Base-by-base conservation (phyloP, 2,888 invertebrate genomes). In the Epistrophe eligans region DNA sequence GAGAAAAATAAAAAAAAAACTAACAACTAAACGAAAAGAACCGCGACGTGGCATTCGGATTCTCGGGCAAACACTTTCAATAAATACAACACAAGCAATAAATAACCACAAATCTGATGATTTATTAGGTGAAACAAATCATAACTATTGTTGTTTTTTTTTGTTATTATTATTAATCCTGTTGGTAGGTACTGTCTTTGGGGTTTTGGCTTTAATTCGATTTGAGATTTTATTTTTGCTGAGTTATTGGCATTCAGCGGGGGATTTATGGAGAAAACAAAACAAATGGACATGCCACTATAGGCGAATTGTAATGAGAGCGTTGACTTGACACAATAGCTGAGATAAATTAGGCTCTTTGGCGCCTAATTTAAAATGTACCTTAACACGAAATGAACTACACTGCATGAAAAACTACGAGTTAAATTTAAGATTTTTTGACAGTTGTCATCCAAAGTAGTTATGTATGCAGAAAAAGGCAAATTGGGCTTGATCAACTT, bases 111-210 rank as follows among this genome's bases (percentile, higher is more conserved):
- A 88, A 88, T 88, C 88, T 84, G 77, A 80, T 88, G 88, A 88
- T 88, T 88, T 88, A 88, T 88, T 77, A 70, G 88, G 83, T 83
- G 87, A 83, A 88, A 88, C 88, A 88, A 88, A 88, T 88, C 87
- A 88, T 88, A 87, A 80, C 79, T 83, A 76, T 72, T 82, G 43
- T 74, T 19, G 58, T 11, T 66, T 7, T 35, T 35, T 35, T 35
- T 35, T 35, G 7, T 35, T 35, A 9, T 35, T 35, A 24, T 32
- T 32, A 6, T 32, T 32, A 35, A 35, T 35, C 35, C 35, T 35
- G 35, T 35, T 35, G 35, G 19, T 40, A 24, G 24, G 38, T 76
- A 70, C 15, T 55, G 35, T 84, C 24, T 62, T 1, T 32, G 72
- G 35, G 58, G 40, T 76, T 43, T 60, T 48, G 8, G 62, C 17